Conservation (phyloP, 2,797 vertebrate species). For the Cheirogaleus major region DNA sequence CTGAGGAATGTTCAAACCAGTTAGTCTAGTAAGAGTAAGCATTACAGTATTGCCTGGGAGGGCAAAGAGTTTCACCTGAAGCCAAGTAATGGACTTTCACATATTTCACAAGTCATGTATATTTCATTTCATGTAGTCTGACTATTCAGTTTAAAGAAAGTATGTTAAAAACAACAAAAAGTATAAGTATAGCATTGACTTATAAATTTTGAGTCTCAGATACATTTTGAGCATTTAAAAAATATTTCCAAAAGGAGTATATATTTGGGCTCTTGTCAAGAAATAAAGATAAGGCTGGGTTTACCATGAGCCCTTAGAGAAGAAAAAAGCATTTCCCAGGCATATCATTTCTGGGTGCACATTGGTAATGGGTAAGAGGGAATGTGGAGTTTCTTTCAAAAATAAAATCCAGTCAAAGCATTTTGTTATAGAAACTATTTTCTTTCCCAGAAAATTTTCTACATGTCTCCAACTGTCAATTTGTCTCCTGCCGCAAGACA, state of each 20-base stretch:
- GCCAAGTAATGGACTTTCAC: no score
- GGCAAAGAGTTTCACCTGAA: background rate
- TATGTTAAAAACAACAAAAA: background rate
- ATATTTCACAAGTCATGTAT: background rate
- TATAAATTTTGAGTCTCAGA: background rate
- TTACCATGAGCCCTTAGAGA: background rate
- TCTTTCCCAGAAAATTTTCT: background rate
- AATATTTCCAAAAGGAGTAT: background rate
- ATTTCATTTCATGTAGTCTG: background rate
- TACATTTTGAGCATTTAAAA: background rate
- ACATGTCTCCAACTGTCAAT: background rate
- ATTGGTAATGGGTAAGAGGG: background rate
- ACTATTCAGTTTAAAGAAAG: background rate
- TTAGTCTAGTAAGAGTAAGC: background rate
- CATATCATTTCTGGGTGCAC: background rate
- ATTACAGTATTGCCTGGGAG: background rate
- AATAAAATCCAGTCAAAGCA: background rate
- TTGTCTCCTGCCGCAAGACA: background rate
- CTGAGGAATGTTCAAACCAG: fast-evolving
- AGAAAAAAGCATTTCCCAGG: background rate
- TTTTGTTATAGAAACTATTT: background rate
- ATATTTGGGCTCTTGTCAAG: background rate
- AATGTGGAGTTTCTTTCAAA: background rate
- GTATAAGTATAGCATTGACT: background rate
- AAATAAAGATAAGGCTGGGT: background rate